Percentiles rank a stretch among this genome's conserved stretches.
phyloP scores from a whole-genome alignment of 2,797 vertebrate genomes.

The Manis crassicaudata region DNA sequence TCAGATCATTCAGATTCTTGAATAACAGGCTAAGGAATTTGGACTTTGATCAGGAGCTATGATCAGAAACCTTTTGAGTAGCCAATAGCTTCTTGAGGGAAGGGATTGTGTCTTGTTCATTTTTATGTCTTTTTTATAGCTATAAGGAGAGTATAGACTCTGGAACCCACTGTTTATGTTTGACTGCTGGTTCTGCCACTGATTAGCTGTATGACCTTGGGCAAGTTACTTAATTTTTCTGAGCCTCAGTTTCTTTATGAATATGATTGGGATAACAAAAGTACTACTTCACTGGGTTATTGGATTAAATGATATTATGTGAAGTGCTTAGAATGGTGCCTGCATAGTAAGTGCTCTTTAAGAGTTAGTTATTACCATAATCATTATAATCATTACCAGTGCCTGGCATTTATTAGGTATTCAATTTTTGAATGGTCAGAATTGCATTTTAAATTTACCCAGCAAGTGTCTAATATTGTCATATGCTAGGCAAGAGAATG shows the following conservation, averaged over 20 bases:
- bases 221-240: conserved; percentile 19
- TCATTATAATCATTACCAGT: not conserved
- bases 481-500: not conserved
- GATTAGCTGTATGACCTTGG: conserved; percentile 11
- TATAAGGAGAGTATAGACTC: not conserved
- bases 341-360: not conserved
- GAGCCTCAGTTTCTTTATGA: conserved; percentile 7
- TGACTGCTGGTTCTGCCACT: not conserved
- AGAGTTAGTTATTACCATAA: not conserved
- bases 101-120: conserved; percentile 26
- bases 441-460: conserved; percentile 10
- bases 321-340: not conserved
- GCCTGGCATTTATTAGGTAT: not conserved
- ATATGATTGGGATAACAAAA: conserved; percentile 1
- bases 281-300: conserved; percentile 5
- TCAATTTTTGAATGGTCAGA: not conserved
- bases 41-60: not conserved
- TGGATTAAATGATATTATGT: conserved; percentile 20
- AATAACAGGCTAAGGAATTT: conserved; percentile 44
- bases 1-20: conserved; percentile 33
- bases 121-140: conserved; percentile 39
- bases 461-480: not conserved
- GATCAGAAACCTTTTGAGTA: not conserved
- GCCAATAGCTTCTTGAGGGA: not conserved
- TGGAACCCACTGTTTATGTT: not conserved